Evolutionary conservation across 1,140 invertebrate genomes (phyloP), one percentile per base, ranked within the genome.

Genomic region (Drepana arcuata): DNA sequence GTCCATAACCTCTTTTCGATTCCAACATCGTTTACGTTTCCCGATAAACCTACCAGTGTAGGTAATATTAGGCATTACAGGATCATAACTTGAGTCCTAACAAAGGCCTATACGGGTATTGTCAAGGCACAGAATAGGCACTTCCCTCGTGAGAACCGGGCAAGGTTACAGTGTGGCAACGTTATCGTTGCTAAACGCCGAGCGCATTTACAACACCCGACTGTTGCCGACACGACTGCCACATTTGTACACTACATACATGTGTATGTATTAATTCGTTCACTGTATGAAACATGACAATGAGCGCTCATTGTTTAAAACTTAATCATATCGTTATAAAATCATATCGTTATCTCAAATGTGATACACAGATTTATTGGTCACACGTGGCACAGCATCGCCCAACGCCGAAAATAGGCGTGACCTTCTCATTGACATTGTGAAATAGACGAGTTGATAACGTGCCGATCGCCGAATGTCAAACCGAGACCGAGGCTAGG

Each of bases 371-470:
- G n/a, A n/a, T 26, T 26, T 26, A 26, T 26, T 26, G 24, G 25
- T 47, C 37, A 60, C 56, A 60, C 49, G 54, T 67, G 55, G 61
- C 60, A n/a, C n/a, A 50, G 55, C 45, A 48, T 52, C 37, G 26
- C 34, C 46, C 45, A 53, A 42, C 49, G 51, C 57, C 70, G 53
- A 74, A 77, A 74, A 77, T 74, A 74, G 58, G 57, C 51, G 62
- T 72, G 78, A 75, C 78, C 78, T 82, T 82, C 74, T 79, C 74
- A 79, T 79, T 82, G 78, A 82, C 78, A 82, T 82, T 82, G 78
- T 82, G 74, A 82, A 82, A 82, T 81, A 81, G 72, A 73, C 69
- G 56, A 72, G 55, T 62, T 82, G 78, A 79, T 82, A 82, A 79
- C 73, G 56, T 61, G 52, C 61, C 66, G 74, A 75, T 68, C 67